Evolutionary conservation across 1,140 invertebrate genomes (phyloP).

Genomic region (Caerostris darwini): DNA sequence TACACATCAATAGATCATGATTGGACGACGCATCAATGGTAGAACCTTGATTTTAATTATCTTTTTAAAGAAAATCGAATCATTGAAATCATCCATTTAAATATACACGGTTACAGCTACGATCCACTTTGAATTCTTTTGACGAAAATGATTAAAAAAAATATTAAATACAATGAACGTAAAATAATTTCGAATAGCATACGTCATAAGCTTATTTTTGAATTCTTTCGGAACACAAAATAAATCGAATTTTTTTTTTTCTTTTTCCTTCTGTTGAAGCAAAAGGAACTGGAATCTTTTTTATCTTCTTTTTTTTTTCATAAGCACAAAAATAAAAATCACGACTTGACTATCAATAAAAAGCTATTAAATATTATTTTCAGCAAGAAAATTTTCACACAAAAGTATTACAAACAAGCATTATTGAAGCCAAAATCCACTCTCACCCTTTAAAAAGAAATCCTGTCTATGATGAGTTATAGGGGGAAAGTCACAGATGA

Average conservation of each 20-base stretch:
- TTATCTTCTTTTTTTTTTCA: no score
- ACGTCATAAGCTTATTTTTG: not conserved
- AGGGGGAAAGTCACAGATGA: not conserved
- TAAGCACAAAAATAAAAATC: no score
- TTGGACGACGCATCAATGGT: slow-evolving; percentile 75
- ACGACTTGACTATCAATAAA: no score
- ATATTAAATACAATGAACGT: not conserved
- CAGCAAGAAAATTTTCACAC: no score
- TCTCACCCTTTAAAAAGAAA: not conserved
- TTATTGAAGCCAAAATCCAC: not conserved
- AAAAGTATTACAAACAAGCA: not conserved
- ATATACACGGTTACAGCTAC: not conserved
- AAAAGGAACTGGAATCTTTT: no score
- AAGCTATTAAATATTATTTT: no score
- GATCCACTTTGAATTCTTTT: not conserved
- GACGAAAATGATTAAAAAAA: not conserved
- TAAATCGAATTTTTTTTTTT: no score
- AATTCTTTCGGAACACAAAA: not conserved
- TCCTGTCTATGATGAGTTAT: not conserved
- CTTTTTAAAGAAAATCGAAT: not conserved
- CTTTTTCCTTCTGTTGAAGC: no score
- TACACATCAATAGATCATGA: slow-evolving; percentile 49
- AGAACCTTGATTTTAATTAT: not conserved
- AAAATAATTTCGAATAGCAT: not conserved
- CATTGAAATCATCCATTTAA: not conserved